These are phyloP conservation scores for Gastracanthus pulcherrimus DNA, from an alignment of 2,888 invertebrate genomes.

Conservation along the genomic window DNA sequence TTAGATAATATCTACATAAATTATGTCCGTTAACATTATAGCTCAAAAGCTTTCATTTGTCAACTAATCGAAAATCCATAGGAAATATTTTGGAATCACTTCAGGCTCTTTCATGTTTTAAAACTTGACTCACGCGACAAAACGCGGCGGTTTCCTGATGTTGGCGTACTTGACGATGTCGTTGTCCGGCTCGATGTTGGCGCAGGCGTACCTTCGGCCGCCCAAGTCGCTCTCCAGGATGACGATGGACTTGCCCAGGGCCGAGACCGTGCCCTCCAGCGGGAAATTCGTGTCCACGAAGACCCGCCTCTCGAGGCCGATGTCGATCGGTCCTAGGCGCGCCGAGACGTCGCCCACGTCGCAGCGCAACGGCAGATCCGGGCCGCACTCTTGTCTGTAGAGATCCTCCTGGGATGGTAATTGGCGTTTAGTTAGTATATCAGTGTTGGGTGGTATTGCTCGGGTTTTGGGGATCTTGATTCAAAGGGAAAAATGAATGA, in stretches of 20 bases:
- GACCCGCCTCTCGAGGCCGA: conserved; percentile 88
- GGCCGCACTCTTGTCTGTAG: conserved; percentile 92
- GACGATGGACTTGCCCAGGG: conserved; percentile 91
- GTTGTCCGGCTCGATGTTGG: conserved; percentile 93
- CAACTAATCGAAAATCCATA: too few relatives aligned
- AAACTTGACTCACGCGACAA: conserved; percentile 86
- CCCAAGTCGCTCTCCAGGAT: conserved; percentile 88
- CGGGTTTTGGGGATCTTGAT: too few relatives aligned
- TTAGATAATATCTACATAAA: too few relatives aligned
- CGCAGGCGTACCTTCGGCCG: conserved; percentile 89
- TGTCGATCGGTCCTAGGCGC: conserved; percentile 88
- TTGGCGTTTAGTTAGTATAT: not conserved
- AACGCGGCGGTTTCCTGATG: conserved; percentile 91
- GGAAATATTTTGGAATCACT: too few relatives aligned
- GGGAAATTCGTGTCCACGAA: conserved; percentile 94
- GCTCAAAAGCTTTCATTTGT: too few relatives aligned
- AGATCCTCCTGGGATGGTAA: conserved; percentile 83
- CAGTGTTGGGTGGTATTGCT: too few relatives aligned
- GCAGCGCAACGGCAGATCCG: conserved; percentile 92
- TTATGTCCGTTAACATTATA: too few relatives aligned
- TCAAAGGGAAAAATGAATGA: too few relatives aligned
- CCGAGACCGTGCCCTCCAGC: conserved; percentile 86
- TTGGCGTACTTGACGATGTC: conserved; percentile 94
- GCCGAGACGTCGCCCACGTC: conserved; percentile 94
- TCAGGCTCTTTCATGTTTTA: not conserved